phyloP scores from a whole-genome alignment of 2,888 invertebrate genomes.

The Cataglyphis altisquamis region DNA sequence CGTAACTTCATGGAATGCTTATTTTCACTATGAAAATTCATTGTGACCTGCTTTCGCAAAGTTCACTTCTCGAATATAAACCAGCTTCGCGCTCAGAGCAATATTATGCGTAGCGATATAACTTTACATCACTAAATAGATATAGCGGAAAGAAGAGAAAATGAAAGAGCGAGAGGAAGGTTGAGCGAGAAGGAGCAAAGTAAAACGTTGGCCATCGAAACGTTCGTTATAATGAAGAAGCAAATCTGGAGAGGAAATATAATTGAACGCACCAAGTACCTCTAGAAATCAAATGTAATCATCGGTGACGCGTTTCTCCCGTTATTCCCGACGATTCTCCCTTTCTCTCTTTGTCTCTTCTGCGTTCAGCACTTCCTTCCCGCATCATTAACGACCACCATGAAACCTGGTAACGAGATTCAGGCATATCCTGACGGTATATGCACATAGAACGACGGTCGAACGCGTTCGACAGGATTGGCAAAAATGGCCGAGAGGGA shows the following conservation, averaged over 20 bases:
- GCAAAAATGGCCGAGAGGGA: neutral
- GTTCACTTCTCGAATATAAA: conserved; percentile 45
- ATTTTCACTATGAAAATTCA: conserved; percentile 38
- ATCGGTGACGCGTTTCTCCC: conserved; percentile 39
- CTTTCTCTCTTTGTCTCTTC: neutral
- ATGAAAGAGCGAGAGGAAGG: neutral
- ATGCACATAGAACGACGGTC: neutral
- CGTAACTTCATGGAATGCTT: conserved; percentile 29
- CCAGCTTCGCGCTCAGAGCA: conserved; percentile 21
- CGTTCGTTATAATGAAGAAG: conserved; percentile 39
- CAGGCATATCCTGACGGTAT: conserved; percentile 21
- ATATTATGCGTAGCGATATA: conserved; percentile 47
- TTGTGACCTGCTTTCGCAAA: conserved; percentile 49
- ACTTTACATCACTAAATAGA: conserved; percentile 37
- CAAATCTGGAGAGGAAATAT: conserved; percentile 18
- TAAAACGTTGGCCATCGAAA: neutral
- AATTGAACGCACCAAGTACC: conserved; percentile 41
- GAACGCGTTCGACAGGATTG: neutral
- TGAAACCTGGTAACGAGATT: conserved; percentile 50
- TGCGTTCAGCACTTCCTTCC: conserved; percentile 52
- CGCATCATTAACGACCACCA: conserved; percentile 65
- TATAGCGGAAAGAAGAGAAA: neutral
- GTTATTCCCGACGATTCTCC: neutral
- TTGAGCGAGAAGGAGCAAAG: neutral
- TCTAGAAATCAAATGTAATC: conserved; percentile 67